phyloP scores from a whole-genome alignment of 2,797 vertebrate species.

The Borostomias antarcticus region DNA sequence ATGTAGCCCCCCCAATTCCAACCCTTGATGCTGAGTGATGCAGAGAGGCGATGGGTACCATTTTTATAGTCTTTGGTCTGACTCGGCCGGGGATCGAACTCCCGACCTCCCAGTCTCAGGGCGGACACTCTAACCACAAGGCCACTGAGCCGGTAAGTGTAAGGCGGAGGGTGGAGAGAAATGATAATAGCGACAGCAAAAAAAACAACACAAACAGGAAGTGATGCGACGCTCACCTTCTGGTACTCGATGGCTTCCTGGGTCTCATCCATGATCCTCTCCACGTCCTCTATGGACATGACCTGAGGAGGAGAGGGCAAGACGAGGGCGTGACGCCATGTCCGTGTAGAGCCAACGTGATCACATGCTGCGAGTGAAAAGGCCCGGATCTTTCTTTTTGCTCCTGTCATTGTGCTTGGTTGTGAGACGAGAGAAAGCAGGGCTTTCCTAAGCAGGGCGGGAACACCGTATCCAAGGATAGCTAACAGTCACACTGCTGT shows the following conservation, averaged over 20 bases:
- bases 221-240: conserved; percentile 76
- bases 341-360: too few species aligned
- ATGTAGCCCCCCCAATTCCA: too few species aligned
- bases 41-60: too few species aligned
- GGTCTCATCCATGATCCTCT: conserved; percentile 92
- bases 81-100: too few species aligned
- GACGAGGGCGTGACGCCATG: too few species aligned
- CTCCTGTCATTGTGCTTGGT: conserved; percentile 17
- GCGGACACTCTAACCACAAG: too few species aligned
- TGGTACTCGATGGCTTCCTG: conserved; percentile 94
- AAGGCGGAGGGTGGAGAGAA: too few species aligned
- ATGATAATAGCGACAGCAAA: conserved; percentile 5
- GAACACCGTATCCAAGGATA: conserved; percentile 45
- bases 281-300: conserved; percentile 94
- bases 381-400: too few species aligned
- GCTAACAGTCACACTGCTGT: conserved; percentile 49
- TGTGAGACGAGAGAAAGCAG: background rate
- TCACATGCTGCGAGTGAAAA: conserved; percentile 22
- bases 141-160: too few species aligned
- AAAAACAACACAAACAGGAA: background rate
- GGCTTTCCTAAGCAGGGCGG: conserved; percentile 32
- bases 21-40: too few species aligned
- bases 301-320: conserved; percentile 71
- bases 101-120: too few species aligned
- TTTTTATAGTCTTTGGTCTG: too few species aligned